Evolutionary conservation across 2,797 vertebrate species (phyloP), one percentile per base, ranked within the genome.

Genomic region (Phoeniculus purpureus): DNA sequence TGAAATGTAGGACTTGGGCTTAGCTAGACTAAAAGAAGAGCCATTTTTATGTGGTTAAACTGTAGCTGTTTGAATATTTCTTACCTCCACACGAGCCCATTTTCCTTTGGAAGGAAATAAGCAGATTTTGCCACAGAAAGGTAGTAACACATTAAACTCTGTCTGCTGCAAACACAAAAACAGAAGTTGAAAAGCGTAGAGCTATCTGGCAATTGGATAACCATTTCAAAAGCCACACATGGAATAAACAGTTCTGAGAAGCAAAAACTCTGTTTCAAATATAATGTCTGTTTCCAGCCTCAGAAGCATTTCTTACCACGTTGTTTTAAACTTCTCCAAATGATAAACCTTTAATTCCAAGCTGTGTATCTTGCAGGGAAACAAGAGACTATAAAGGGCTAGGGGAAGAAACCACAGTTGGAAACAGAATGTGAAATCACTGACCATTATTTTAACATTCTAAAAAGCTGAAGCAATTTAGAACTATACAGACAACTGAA

Each of bases 81-180:
- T 97, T 97, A 99, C 99, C 98, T 99, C 98, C 15, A 98, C 98
- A 95, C 99, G 98, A 67, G 98, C 97, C 99, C 98, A 99, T 94
- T 98, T 98, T 93, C 97, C 98, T 97, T 98, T 98, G 95, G 97
- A 97, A 59, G 96, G 97, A 71, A 98, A 98, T 56, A 99, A 96
- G 96, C 99, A 99, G 83, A 98, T 95, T 96, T 98, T 99, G 71
- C 99, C 99, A 96, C 95, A 98, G 94, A 98, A 99, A 25, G 99
- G 98, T 71, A 97, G 94, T 2, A 98, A 98, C 70, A 99, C 97
- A 85, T 98, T 97, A 78, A 94, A 98, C 43, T 99, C 98, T 15
- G 98, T 97, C 60, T 98, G 97, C 91, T 97, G 94, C 9, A 95
- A 95, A 97, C 74, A 94, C 16, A 82, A 93, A 96, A 95, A 9